A percentile compares a stretch with the other conserved stretches of the same genome.
Evolutionary conservation across 2,113 vertebrate genomes (phyloP).

Genomic region (Prinia subflava): DNA sequence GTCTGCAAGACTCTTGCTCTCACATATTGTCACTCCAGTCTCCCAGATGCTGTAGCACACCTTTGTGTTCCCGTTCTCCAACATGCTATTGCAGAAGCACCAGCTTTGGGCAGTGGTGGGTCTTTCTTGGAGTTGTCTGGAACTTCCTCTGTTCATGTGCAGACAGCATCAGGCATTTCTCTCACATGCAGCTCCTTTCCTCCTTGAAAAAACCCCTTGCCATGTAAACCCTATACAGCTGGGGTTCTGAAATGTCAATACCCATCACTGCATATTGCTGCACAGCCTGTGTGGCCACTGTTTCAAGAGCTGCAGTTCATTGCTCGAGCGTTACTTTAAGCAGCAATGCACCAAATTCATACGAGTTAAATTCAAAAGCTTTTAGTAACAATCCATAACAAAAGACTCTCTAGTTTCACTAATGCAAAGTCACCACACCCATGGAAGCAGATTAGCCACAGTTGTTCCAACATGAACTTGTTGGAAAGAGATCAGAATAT

Average conservation of each 20-base stretch:
- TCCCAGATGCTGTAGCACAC: neutral
- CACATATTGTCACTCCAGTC: neutral
- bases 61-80: neutral
- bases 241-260: neutral
- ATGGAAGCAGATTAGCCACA: neutral
- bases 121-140: neutral
- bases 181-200: neutral
- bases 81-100: rapidly evolving
- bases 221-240: rapidly evolving
- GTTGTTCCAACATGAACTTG: neutral
- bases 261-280: neutral
- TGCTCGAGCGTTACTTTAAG: neutral
- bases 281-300: neutral
- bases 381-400: neutral
- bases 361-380: neutral
- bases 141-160: neutral
- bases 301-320: neutral
- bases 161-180: neutral
- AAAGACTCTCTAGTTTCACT: neutral
- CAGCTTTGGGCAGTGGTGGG: rapidly evolving
- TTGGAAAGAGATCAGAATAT: neutral
- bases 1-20: neutral
- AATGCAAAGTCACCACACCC: neutral
- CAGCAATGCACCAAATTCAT: neutral
- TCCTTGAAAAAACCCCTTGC: rapidly evolving